These are phyloP conservation scores for Pangasianodon gigas DNA, from an alignment of 2,113 vertebrate species.

Conservation along the genomic window DNA sequence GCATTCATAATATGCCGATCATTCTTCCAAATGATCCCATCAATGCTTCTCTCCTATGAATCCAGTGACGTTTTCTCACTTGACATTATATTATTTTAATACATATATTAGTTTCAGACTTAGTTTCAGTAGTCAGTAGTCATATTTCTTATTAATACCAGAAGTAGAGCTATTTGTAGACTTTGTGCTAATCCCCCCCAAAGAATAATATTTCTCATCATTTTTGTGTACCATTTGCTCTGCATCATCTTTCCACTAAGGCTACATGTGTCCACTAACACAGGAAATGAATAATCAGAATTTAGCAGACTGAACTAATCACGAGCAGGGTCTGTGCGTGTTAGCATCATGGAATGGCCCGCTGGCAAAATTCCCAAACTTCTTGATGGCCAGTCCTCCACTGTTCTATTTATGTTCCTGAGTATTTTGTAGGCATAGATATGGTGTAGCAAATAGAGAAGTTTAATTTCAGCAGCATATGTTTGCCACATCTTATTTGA, in stretches of 20 bases:
- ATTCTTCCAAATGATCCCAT: background rate
- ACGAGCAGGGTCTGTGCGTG: background rate
- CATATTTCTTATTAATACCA: background rate
- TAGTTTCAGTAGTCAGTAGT: background rate
- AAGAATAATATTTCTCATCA: background rate
- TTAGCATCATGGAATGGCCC: background rate
- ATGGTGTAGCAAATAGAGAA: background rate
- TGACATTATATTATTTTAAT: background rate
- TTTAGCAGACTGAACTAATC: background rate
- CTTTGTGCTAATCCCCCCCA: background rate
- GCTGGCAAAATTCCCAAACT: background rate
- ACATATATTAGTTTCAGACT: background rate
- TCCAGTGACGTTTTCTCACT: background rate
- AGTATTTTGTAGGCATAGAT: background rate
- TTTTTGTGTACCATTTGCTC: background rate
- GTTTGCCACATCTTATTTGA: conserved; percentile 25
- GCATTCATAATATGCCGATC: background rate
- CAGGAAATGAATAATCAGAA: background rate
- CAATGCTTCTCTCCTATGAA: background rate
- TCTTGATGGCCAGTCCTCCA: background rate
- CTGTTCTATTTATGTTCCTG: background rate
- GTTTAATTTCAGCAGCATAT: background rate
- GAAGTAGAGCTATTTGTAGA: background rate
- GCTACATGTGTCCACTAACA: background rate
- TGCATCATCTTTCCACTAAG: background rate